Evolutionary conservation across 2,888 invertebrate genomes (phyloP).

Genomic region (Ophion slaviceki): DNA sequence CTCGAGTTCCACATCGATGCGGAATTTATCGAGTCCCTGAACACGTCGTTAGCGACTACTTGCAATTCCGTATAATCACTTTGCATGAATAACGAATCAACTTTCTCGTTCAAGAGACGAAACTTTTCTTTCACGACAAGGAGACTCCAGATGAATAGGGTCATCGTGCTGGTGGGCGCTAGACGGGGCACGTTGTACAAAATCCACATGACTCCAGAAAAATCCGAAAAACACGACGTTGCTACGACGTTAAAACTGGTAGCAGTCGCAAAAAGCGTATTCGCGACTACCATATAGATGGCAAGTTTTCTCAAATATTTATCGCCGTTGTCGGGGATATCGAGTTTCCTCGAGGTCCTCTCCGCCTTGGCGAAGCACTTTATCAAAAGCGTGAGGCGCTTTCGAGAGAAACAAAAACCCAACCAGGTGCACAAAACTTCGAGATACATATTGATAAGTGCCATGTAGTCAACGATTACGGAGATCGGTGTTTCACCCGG

Average conservation of each 20-base stretch:
- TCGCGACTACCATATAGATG: neutral
- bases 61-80: neutral
- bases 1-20: neutral
- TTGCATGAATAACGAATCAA: neutral
- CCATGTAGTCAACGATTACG: slow-evolving; percentile 17
- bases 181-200: neutral
- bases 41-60: neutral
- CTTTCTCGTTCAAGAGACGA: slow-evolving; percentile 22
- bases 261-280: neutral
- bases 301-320: slow-evolving; percentile 8
- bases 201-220: neutral
- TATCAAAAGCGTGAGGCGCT: slow-evolving; percentile 20
- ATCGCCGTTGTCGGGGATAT: slow-evolving; percentile 14
- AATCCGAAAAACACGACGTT: neutral
- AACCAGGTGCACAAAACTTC: slow-evolving; percentile 30
- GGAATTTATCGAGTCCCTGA: neutral
- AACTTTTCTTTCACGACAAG: slow-evolving; percentile 22
- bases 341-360: slow-evolving; percentile 29
- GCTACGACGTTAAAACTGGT: neutral
- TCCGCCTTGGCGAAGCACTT: slow-evolving; percentile 16
- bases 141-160: slow-evolving; percentile 25
- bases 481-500: slow-evolving; percentile 29
- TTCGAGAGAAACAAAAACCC: slow-evolving; percentile 21
- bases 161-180: neutral
- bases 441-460: neutral